A percentile compares a stretch with the other conserved stretches of the same genome.
Conservation (phyloP, 2,888 invertebrate genomes). For the Sesia bembeciformis region DNA sequence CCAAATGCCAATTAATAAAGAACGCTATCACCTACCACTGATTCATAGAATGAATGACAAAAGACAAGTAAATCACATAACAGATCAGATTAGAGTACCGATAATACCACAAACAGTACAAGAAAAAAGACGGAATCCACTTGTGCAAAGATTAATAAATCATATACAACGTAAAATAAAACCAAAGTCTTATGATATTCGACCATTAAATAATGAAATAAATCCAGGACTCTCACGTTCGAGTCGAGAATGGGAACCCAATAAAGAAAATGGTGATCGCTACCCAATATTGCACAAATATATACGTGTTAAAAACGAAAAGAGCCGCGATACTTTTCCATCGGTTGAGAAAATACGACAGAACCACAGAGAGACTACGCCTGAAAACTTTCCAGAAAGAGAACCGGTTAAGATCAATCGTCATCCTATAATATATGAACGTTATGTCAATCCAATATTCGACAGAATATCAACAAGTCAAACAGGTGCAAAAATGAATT, state of each 20-base stretch:
- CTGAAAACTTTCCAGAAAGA: not conserved
- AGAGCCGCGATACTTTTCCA: not conserved
- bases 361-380: not conserved
- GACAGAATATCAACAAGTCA: not conserved
- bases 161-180: not conserved
- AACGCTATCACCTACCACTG: no score
- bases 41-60: no score
- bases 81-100: no score
- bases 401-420: not conserved
- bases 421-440: not conserved
- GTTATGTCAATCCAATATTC: not conserved
- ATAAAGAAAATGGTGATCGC: not conserved
- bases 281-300: not conserved
- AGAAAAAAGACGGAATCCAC: no score
- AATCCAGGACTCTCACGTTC: not conserved
- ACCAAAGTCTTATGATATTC: not conserved
- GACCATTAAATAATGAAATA: not conserved
- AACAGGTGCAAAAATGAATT: not conserved
- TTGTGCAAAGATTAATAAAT: not conserved
- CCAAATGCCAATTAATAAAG: no score
- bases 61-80: no score
- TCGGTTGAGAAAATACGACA: not conserved
- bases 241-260: not conserved
- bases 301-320: not conserved
- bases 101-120: no score